Conservation (phyloP, 2,888 invertebrate genomes). For the Mayetiola destructor region DNA sequence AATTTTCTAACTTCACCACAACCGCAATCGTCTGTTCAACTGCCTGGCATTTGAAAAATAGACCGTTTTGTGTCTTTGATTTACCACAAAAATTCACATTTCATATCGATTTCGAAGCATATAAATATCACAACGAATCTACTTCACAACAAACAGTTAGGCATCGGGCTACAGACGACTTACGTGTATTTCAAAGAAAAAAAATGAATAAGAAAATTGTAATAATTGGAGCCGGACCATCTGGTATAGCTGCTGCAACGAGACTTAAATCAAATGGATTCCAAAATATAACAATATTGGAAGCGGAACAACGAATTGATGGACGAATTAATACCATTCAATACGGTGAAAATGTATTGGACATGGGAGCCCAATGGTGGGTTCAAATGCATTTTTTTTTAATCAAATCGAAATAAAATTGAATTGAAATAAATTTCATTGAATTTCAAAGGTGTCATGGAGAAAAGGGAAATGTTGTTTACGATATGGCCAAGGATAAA, state of each 20-base stretch:
- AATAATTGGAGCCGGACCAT: conserved; percentile 32
- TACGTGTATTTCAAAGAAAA: not conserved
- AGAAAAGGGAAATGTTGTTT: conserved; percentile 46
- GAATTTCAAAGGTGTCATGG: conserved; percentile 55
- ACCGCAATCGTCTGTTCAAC: too few relatives aligned
- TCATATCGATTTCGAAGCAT: too few relatives aligned
- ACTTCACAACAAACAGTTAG: too few relatives aligned
- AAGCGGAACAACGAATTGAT: conserved; percentile 48
- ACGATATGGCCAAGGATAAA: conserved; percentile 36
- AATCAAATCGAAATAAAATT: too few relatives aligned
- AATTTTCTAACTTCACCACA: too few relatives aligned
- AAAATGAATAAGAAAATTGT: conserved; percentile 25
- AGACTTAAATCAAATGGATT: conserved; percentile 33
- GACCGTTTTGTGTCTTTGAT: too few relatives aligned
- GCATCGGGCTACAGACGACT: too few relatives aligned
- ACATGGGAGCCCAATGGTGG: conserved; percentile 65
- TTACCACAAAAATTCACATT: too few relatives aligned
- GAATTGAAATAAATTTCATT: too few relatives aligned
- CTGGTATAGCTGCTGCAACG: conserved; percentile 33
- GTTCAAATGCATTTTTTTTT: too few relatives aligned
- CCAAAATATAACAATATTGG: conserved; percentile 41
- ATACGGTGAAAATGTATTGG: conserved; percentile 44
- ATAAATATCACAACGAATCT: too few relatives aligned
- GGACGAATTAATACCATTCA: conserved; percentile 43
- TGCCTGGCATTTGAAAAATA: too few relatives aligned